Percentiles rank a stretch among this genome's conserved stretches.
These are phyloP conservation scores for Hydrocynus forskahlii DNA, from an alignment of 2,797 vertebrate genomes.

Conservation along the genomic window DNA sequence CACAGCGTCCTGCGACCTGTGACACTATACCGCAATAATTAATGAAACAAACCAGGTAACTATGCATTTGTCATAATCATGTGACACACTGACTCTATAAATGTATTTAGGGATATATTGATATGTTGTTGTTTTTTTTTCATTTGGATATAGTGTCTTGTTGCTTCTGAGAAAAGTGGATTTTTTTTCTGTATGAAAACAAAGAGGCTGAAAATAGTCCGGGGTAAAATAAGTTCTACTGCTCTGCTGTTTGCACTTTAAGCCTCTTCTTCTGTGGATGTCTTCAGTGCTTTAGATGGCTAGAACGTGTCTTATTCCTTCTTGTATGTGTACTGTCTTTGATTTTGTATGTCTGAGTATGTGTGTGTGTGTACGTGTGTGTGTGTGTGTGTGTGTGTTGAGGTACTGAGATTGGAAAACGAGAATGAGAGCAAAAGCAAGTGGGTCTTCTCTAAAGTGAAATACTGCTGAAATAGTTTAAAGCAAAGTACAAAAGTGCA, in stretches of 20 bases:
- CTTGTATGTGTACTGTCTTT: conserved; percentile 44
- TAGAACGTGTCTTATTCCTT: conserved; percentile 80
- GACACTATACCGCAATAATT: conserved; percentile 92
- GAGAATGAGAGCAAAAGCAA: neutral
- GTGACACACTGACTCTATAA: conserved; percentile 80
- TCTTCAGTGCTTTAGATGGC: conserved; percentile 87
- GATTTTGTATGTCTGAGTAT: conserved; percentile 25
- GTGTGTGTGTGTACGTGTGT: conserved; percentile 54
- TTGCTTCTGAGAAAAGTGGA: conserved; percentile 60
- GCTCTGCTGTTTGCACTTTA: conserved; percentile 81
- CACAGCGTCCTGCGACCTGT: conserved; percentile 49
- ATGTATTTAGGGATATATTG: conserved; percentile 52
- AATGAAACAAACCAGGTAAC: conserved; percentile 84
- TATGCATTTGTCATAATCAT: conserved; percentile 93
- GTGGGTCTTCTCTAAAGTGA: conserved; percentile 43
- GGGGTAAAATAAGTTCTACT: conserved; percentile 62
- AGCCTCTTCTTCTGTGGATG: conserved; percentile 71
- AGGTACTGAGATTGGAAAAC: conserved; percentile 37
- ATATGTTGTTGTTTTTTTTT: conserved; percentile 56
- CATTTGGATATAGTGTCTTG: conserved; percentile 58
- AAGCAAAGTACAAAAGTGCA: conserved; percentile 26
- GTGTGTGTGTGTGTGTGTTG: conserved; percentile 55
- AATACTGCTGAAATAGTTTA: conserved; percentile 59
- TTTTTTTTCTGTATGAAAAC: conserved; percentile 45
- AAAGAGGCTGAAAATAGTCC: conserved; percentile 38